Evolutionary conservation across 2,888 invertebrate species (phyloP).

Genomic region (Aethes cnicana): DNA sequence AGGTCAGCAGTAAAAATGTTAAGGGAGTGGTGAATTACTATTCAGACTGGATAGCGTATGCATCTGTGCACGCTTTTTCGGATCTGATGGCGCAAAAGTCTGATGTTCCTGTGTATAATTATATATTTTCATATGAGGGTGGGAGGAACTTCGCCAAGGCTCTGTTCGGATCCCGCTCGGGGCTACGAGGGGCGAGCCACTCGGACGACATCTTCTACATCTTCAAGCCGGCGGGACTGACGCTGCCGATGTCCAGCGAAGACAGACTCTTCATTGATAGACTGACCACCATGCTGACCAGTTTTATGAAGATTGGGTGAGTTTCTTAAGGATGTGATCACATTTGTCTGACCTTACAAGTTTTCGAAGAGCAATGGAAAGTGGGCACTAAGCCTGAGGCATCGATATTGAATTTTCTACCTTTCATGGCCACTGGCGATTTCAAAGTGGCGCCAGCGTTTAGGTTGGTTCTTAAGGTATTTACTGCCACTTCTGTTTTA

Average conservation of each 20-base stretch:
- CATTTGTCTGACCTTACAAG: not conserved
- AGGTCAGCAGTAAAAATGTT: slow-evolving; percentile 43
- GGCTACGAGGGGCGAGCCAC: slow-evolving; percentile 56
- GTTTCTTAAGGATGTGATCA: slow-evolving; percentile 27
- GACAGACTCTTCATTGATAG: slow-evolving; percentile 59
- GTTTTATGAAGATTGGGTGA: slow-evolving; percentile 71
- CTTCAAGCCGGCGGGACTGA: slow-evolving; percentile 63
- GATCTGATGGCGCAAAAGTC: slow-evolving; percentile 53
- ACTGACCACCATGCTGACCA: slow-evolving; percentile 61
- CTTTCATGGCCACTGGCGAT: no score
- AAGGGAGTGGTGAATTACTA: slow-evolving; percentile 54
- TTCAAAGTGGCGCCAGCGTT: no score
- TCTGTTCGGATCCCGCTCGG: slow-evolving; percentile 43
- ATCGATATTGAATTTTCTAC: no score
- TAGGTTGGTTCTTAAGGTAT: no score
- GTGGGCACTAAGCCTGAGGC: no score
- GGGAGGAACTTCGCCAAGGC: slow-evolving; percentile 60
- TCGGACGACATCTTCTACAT: slow-evolving; percentile 71
- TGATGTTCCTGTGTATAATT: slow-evolving; percentile 59
- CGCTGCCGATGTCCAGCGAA: slow-evolving; percentile 42
- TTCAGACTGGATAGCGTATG: slow-evolving; percentile 65
- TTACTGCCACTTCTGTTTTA: no score
- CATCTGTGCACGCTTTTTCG: slow-evolving; percentile 55
- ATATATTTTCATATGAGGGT: slow-evolving; percentile 66
- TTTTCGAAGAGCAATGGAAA: not conserved